phyloP scores from a whole-genome alignment of 2,888 invertebrate genomes.

The Oscheius sp. region DNA sequence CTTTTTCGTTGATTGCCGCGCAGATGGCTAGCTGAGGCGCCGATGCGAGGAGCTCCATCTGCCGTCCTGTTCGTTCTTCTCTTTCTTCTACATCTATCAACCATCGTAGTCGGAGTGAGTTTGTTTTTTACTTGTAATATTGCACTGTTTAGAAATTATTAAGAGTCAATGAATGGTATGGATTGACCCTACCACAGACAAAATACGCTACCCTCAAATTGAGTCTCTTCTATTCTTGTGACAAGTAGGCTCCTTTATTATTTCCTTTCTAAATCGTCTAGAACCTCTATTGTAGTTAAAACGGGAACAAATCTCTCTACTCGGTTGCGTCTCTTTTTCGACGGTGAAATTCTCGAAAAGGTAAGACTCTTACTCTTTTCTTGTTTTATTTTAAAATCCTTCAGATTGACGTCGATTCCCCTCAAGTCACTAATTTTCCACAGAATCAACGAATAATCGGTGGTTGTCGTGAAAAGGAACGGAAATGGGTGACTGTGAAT shows the following conservation, averaged over 20 bases:
- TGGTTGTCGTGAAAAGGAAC: constrained; percentile 27
- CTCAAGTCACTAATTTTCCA: neutral
- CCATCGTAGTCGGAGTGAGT: constrained; percentile 7
- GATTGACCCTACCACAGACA: constrained; percentile 5
- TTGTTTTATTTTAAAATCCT: neutral
- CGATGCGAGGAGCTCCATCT: constrained; percentile 21
- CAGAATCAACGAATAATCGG: constrained; percentile 20
- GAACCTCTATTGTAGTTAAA: constrained; percentile 8
- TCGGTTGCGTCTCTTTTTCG: constrained; percentile 14
- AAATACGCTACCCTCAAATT: constrained; percentile 11
- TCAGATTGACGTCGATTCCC: constrained; percentile 25
- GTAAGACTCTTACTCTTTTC: neutral
- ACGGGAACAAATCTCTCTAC: neutral
- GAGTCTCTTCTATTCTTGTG: constrained; percentile 28
- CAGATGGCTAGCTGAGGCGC: constrained; percentile 29
- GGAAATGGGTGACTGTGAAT: constrained; percentile 22
- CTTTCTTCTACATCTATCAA: neutral
- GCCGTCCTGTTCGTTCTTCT: constrained; percentile 5
- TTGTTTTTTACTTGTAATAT: neutral
- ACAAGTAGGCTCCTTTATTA: constrained; percentile 10
- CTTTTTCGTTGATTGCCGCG: constrained; percentile 30
- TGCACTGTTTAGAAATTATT: constrained; percentile 12
- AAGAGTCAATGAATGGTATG: constrained; percentile 30
- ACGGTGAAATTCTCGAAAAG: constrained; percentile 28
- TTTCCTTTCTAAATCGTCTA: neutral